Base-by-base conservation (phyloP, 2,888 invertebrate species). In the Dermolepida albohirtum region DNA sequence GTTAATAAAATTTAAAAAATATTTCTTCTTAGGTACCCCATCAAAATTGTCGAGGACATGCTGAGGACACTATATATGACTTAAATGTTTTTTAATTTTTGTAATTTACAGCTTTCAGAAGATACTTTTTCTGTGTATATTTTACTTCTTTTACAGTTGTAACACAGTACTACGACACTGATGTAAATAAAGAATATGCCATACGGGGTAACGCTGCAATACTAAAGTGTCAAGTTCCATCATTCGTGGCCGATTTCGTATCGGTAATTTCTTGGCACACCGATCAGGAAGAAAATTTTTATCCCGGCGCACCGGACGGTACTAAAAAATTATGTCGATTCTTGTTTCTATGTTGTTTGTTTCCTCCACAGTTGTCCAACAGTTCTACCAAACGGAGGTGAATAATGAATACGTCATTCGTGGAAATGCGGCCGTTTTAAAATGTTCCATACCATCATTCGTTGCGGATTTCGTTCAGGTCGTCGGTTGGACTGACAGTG, bases 191-290 rank as follows among this genome's bases (percentile, higher is more conserved):
- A 85, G 95, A 95, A 83, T 94, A 95, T 84, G 94, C 93, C 67
- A 95, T 95, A 79, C 90, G 93, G 75, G 95, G 95, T 76, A 95
- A 95, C 84, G 90, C 94, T 77, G 95, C 93, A 71, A 92, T 95
- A 73, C 86, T 95, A 78, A 95, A 94, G 85, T 95, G 95, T 86
- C 93, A 93, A 78, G 92, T 95, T 79, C 96, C 96, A 57, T 94
- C 94, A 71, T 97, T 95, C 85, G 95, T 96, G 71, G 93, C 94
- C 70, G 96, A 96, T 85, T 96, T 96, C 84, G 94, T 97, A 71
- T 89, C 87, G 79, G 94, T 97, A 74, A 87, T 92, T 64, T 92
- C 93, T 55, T 95, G 95, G 95, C 92, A 92, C 76, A 93, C 93
- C 74, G 92, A 94, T 84, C 88, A 90, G 77, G 89, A 89, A 70